phyloP scores from a whole-genome alignment of 37 sponge, comb jelly and placozoan genomes.

The Lycopodina hypogea region DNA sequence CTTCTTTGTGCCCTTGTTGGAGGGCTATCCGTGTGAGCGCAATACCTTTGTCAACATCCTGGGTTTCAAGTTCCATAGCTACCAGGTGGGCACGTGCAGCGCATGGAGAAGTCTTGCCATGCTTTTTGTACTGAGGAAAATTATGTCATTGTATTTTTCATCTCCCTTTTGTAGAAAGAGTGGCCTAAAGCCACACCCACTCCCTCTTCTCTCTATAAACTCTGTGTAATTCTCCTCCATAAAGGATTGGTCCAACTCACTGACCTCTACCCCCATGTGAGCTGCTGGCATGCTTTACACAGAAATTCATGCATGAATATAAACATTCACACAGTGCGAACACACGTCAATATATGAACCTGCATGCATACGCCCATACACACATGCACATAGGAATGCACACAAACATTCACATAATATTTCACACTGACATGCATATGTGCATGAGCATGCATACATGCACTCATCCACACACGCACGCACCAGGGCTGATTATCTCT shows the following conservation, averaged over 20 bases:
- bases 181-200: conserved; percentile 12
- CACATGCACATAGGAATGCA: no score
- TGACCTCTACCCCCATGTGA: conserved; percentile 81
- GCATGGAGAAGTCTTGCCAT: background rate
- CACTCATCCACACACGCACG: background rate
- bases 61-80: conserved; percentile 86
- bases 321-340: no score
- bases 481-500: background rate
- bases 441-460: no score
- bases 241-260: conserved; percentile 60
- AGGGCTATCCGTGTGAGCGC: conserved; percentile 68
- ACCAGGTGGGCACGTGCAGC: conserved; percentile 53
- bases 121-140: background rate
- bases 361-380: no score
- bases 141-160: background rate
- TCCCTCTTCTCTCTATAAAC: conserved; percentile 63
- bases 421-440: background rate
- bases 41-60: conserved; percentile 85
- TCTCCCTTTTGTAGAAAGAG: conserved; percentile 10
- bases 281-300: background rate
- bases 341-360: no score
- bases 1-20: conserved; percentile 76
- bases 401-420: no score
- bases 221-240: conserved; percentile 83
- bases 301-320: no score